Evolutionary conservation across 2,888 invertebrate genomes (phyloP).

Genomic region (Fragum whitleyi): DNA sequence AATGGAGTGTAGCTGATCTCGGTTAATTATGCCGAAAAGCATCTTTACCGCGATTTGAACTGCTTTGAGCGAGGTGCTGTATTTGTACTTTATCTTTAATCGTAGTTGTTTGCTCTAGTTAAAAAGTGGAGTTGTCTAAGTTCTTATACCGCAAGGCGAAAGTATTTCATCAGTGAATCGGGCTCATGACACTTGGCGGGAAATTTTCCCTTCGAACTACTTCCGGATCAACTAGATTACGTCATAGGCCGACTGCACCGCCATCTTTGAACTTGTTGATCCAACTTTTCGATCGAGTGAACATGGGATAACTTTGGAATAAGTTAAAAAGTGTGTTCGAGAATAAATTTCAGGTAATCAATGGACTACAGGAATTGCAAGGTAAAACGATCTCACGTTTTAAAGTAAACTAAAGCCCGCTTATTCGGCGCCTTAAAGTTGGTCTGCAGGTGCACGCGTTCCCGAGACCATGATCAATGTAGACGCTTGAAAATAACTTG

Average conservation of each 20-base stretch:
- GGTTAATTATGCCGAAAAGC: too few species aligned
- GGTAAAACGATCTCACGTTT: background rate
- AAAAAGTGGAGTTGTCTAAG: too few species aligned
- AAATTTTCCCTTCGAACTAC: conserved; percentile 19
- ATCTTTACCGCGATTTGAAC: too few species aligned
- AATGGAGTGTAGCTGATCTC: too few species aligned
- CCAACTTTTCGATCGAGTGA: conserved; percentile 29
- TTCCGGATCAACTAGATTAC: conserved; percentile 58
- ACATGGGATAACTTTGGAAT: conserved; percentile 12
- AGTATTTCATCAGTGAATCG: too few species aligned
- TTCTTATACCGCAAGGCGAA: too few species aligned
- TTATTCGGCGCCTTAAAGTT: background rate
- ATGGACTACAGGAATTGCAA: background rate
- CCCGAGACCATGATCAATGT: background rate
- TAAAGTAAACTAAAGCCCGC: background rate
- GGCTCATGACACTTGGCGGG: conserved; percentile 25
- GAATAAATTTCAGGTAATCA: too few species aligned
- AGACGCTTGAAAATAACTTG: background rate
- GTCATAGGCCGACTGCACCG: conserved; percentile 56
- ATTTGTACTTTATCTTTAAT: too few species aligned
- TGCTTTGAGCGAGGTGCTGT: too few species aligned
- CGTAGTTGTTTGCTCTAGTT: too few species aligned
- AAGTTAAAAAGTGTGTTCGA: too few species aligned
- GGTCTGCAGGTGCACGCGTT: background rate
- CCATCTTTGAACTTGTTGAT: conserved; percentile 65